phyloP scores from a whole-genome alignment of 2,888 invertebrate genomes.

The Thymelicus sylvestris region DNA sequence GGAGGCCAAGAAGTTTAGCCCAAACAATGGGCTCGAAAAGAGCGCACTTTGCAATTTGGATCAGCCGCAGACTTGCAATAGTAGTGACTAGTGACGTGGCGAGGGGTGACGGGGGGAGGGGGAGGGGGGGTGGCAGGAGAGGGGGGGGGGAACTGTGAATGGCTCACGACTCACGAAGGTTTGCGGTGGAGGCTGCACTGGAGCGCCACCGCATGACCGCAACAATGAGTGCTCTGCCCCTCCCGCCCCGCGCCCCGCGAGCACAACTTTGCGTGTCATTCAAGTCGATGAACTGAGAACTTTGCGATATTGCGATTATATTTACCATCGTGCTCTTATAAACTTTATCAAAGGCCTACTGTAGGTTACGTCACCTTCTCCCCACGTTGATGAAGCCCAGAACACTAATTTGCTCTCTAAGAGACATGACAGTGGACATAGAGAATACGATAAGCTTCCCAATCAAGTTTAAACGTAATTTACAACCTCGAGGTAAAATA shows the following conservation, averaged over 20 bases:
- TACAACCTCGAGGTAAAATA: too few relatives aligned
- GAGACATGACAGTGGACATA: too few relatives aligned
- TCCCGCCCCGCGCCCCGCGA: constrained; percentile 7
- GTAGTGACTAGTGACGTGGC: constrained; percentile 10
- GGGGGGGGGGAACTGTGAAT: constrained; percentile 20
- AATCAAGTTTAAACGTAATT: too few relatives aligned
- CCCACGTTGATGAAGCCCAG: too few relatives aligned
- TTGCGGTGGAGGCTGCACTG: too few relatives aligned
- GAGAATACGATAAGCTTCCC: too few relatives aligned
- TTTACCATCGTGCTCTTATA: too few relatives aligned
- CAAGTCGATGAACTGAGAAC: constrained; percentile 4
- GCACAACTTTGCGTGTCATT: constrained; percentile 20
- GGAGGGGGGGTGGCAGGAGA: too few relatives aligned
- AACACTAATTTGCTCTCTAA: too few relatives aligned
- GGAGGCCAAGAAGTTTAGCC: constrained; percentile 22
- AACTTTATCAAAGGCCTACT: too few relatives aligned
- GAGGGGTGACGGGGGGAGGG: not conserved
- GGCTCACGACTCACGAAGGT: constrained; percentile 34
- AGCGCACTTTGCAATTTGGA: constrained; percentile 28
- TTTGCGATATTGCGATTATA: constrained; percentile 10
- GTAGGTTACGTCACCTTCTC: too few relatives aligned
- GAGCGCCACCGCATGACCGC: constrained; percentile 28
- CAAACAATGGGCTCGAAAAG: constrained; percentile 25
- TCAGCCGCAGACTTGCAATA: constrained; percentile 15
- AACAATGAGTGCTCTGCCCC: constrained; percentile 24